phyloP scores from a whole-genome alignment of 2,888 invertebrate genomes.

The Aleiodes leptofemur region DNA sequence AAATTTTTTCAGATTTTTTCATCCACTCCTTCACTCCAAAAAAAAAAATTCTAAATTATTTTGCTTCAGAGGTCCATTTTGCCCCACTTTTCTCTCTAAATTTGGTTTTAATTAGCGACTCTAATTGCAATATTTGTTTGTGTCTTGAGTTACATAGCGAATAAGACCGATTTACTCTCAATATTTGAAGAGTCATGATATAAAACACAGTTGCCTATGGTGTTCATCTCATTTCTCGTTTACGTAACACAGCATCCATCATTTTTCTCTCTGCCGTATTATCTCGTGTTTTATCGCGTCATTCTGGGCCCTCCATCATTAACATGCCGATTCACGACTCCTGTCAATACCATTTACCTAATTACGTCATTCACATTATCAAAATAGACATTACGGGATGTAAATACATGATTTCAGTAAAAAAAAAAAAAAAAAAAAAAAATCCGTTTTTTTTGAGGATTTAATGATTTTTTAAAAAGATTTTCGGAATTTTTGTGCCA shows the following conservation, averaged over 20 bases:
- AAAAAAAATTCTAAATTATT: no score
- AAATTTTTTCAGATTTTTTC: no score
- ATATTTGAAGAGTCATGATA: conserved; percentile 43
- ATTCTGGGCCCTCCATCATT: conserved; percentile 58
- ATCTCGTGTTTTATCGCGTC: conserved; percentile 64
- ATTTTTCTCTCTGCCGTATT: conserved; percentile 49
- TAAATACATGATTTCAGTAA: no score
- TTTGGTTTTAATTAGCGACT: neutral
- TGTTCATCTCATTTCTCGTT: conserved; percentile 48
- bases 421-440: no score
- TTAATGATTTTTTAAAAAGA: no score
- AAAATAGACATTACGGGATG: no score
- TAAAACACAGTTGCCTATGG: conserved; percentile 41
- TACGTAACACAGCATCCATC: conserved; percentile 65
- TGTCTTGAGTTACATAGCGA: neutral
- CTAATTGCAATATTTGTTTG: neutral
- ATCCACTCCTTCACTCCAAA: no score
- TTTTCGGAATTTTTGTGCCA: no score
- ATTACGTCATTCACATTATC: no score
- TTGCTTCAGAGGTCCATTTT: no score
- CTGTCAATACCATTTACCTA: conserved; percentile 52
- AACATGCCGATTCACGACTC: conserved; percentile 62
- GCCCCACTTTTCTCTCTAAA: no score
- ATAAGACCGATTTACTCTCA: conserved; percentile 11
- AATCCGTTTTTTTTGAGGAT: no score